These are phyloP conservation scores for Aurelia sp. DNA, from an alignment of 30 jellyfish, hydroid and myxozoan genomes.

Conservation along the genomic window DNA sequence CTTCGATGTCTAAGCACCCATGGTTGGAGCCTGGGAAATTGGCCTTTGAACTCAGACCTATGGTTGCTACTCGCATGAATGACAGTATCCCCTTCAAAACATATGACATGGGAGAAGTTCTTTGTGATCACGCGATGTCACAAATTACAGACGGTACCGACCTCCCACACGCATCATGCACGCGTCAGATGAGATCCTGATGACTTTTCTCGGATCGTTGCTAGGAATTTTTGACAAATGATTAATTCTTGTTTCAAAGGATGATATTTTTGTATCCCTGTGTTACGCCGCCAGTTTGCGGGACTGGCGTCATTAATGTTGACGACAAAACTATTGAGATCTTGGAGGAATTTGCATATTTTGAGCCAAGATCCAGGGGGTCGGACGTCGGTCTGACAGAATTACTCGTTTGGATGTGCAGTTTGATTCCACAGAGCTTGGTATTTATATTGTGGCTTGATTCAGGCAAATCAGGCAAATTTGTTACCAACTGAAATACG, in stretches of 20 bases:
- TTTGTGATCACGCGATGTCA: constrained; percentile 51
- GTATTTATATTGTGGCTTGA: no score
- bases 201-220: constrained; percentile 63
- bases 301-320: constrained; percentile 40
- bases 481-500: no score
- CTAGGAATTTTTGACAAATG: constrained; percentile 31
- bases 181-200: constrained; percentile 34
- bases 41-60: no score
- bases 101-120: constrained; percentile 40
- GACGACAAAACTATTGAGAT: constrained; percentile 20
- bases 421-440: no score
- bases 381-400: no score
- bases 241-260: constrained; percentile 7
- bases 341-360: no score
- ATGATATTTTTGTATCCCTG: constrained; percentile 14
- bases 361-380: no score
- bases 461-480: no score
- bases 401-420: no score
- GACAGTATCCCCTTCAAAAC: background rate
- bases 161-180: constrained; percentile 45
- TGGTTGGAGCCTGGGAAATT: no score
- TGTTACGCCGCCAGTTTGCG: constrained; percentile 42
- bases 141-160: constrained; percentile 65
- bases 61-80: no score
- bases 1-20: no score